Conservation (phyloP, 23 tunicate genomes). For the Trididemnum clinides region DNA sequence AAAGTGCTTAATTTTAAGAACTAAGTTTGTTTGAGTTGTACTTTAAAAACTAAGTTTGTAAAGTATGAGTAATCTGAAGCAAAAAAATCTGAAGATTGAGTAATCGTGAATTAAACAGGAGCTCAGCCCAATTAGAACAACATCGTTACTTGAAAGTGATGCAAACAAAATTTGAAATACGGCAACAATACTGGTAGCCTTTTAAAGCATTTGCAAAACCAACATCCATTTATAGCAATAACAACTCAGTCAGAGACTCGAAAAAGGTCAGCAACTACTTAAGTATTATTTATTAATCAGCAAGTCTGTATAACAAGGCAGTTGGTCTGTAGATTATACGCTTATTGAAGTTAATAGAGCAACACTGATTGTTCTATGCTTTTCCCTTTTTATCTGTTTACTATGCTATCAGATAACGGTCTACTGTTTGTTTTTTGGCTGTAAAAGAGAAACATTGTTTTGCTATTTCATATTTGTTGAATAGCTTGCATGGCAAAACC, state of each 20-base stretch:
- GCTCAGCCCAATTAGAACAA: background rate
- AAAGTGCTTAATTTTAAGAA: no score
- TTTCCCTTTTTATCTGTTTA: background rate
- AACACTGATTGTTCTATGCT: background rate
- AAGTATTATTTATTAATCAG: no score
- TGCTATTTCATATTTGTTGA: no score
- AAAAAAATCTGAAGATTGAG: no score
- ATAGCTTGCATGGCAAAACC: no score
- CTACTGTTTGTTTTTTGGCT: background rate
- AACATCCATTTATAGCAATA: background rate
- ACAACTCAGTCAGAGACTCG: no score
- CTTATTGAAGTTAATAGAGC: background rate
- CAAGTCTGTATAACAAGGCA: background rate
- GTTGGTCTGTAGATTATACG: background rate
- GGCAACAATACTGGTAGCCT: background rate
- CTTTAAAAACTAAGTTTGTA: no score
- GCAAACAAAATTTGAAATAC: background rate
- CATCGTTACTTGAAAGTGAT: background rate
- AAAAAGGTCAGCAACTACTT: no score
- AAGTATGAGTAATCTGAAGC: no score
- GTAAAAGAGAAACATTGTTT: background rate
- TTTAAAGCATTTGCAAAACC: background rate
- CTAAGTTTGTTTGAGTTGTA: no score
- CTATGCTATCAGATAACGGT: background rate
- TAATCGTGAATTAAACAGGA: no score